Evolutionary conservation across 2,888 invertebrate genomes (phyloP).

Genomic region (Dryomyza anilis): DNA sequence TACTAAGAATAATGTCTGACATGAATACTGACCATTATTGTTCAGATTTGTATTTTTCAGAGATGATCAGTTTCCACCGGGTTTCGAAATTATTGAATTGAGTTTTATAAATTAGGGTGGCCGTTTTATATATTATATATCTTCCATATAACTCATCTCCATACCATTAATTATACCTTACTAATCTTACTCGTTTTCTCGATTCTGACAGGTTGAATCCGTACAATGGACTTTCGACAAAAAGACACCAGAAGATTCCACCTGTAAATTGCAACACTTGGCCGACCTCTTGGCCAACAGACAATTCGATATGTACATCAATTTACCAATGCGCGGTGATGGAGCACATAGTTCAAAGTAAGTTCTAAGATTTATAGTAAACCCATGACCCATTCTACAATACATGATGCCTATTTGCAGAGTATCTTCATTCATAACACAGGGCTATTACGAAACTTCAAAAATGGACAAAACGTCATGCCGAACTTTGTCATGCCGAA

Average conservation of each 20-base stretch:
- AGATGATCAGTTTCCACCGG: background rate
- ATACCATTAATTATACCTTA: no score
- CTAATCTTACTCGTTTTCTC: background rate
- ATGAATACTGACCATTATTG: no score
- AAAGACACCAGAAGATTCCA: conserved; percentile 76
- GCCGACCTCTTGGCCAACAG: conserved; percentile 93
- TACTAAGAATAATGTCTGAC: no score
- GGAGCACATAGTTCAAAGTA: conserved; percentile 78
- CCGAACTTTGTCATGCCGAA: conserved; percentile 96
- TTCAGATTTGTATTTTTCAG: no score
- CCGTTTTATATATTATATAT: no score
- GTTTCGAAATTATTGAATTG: no score
- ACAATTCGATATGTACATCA: conserved; percentile 96
- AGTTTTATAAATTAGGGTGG: no score
- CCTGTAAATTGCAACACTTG: conserved; percentile 80
- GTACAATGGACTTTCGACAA: conserved; percentile 98
- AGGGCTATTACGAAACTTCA: conserved; percentile 94
- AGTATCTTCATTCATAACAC: conserved; percentile 92
- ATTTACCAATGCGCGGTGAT: conserved; percentile 91
- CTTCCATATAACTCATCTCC: no score
- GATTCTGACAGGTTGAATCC: conserved; percentile 76
- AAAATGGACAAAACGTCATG: conserved; percentile 89
- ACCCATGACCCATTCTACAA: background rate
- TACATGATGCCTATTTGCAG: conserved; percentile 56
- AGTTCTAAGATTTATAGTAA: background rate